Conservation (phyloP, 2,113 vertebrate genomes). For the Laterallus jamaicensis region DNA sequence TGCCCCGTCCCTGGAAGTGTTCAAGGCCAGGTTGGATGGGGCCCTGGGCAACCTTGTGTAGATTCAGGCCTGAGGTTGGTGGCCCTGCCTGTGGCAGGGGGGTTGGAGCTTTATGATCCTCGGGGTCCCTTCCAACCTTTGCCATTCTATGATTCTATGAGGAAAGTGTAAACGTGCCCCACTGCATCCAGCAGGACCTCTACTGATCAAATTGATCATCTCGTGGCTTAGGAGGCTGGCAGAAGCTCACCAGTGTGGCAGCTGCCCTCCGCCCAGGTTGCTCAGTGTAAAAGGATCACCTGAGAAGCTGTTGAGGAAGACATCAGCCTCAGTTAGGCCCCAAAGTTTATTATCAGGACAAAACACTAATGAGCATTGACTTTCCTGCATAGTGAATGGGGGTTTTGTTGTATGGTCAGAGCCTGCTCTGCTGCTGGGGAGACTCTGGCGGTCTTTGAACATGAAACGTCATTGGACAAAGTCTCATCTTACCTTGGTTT, state of each 20-base stretch:
- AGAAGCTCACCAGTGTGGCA: background rate
- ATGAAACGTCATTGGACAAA: background rate
- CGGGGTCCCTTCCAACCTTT: too few relatives aligned
- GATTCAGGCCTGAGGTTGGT: too few relatives aligned
- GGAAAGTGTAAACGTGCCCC: background rate
- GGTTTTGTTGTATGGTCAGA: background rate
- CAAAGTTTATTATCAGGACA: background rate
- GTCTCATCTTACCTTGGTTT: background rate
- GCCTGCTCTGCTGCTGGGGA: background rate
- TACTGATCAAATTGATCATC: background rate
- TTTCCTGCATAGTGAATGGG: background rate
- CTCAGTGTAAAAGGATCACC: too few relatives aligned
- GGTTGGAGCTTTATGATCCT: too few relatives aligned
- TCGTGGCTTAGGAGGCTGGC: background rate
- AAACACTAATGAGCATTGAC: background rate
- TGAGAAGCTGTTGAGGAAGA: background rate
- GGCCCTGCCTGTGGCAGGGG: too few relatives aligned
- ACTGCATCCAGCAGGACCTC: background rate
- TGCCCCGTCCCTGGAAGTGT: too few relatives aligned
- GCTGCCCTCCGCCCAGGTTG: background rate
- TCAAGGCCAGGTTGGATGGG: too few relatives aligned
- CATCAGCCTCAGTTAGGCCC: background rate
- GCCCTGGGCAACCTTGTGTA: too few relatives aligned
- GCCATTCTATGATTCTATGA: background rate
- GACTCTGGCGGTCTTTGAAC: background rate